Conservation (phyloP, 2,888 invertebrate genomes). For the Pelosia muscerda region DNA sequence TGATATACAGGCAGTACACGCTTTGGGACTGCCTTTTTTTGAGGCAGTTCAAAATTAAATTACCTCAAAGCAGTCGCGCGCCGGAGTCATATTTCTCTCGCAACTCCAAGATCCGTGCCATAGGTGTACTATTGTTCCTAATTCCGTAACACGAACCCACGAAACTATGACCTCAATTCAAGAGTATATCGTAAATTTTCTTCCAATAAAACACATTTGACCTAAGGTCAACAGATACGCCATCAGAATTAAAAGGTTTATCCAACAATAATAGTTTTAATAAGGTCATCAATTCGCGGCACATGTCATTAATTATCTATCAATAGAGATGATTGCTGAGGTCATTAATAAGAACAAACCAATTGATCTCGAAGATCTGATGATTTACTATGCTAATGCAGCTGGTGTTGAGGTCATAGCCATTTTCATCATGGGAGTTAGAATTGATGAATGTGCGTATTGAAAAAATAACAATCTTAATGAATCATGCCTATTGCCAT, state of each 20-base stretch:
- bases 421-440: neutral
- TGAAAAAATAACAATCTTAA: too few relatives aligned
- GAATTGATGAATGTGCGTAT: too few relatives aligned
- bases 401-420: neutral
- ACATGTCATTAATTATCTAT: conserved; percentile 27
- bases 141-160: too few relatives aligned
- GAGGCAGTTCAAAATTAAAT: too few relatives aligned
- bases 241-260: conserved; percentile 50
- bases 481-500: too few relatives aligned
- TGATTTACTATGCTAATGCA: neutral
- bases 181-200: neutral
- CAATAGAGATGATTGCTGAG: conserved; percentile 22
- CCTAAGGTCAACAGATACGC: conserved; percentile 33
- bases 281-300: conserved; percentile 41
- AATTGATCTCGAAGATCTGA: conserved; percentile 25
- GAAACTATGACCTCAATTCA: neutral
- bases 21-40: too few relatives aligned
- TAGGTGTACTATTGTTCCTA: too few relatives aligned
- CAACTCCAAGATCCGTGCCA: too few relatives aligned
- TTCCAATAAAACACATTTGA: conserved; percentile 35
- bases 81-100: too few relatives aligned
- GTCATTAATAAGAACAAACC: conserved; percentile 23
- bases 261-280: conserved; percentile 48
- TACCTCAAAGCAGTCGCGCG: too few relatives aligned
- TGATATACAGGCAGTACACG: too few relatives aligned